Evolutionary conservation across 2,113 vertebrate genomes (phyloP).

Genomic region (Myotis lucifugus): DNA sequence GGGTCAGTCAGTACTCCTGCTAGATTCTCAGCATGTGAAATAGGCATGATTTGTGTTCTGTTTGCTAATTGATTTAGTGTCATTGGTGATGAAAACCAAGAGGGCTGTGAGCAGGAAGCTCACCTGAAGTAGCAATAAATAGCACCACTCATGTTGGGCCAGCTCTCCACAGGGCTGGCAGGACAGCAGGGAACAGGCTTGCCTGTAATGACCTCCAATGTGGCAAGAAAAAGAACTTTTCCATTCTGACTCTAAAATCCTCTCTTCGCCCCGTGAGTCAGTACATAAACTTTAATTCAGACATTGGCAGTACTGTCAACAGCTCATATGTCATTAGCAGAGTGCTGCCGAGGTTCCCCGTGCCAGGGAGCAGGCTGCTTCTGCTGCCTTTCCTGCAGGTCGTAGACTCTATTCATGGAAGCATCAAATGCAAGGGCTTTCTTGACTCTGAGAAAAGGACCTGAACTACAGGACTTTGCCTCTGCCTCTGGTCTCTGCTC

Average conservation of each 20-base stretch:
- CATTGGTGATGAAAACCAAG: background rate
- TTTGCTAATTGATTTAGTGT: constrained; percentile 39
- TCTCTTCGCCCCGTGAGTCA: constrained; percentile 65
- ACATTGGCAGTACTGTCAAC: constrained; percentile 66
- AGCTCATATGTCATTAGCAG: constrained; percentile 64
- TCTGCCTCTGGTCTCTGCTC: background rate
- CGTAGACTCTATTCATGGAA: background rate
- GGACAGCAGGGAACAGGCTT: background rate
- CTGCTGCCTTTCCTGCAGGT: background rate
- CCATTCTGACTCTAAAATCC: constrained; percentile 70
- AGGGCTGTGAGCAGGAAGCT: background rate
- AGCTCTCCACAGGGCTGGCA: background rate
- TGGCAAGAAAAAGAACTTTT: constrained; percentile 73
- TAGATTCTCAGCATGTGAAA: background rate
- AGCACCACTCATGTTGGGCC: background rate
- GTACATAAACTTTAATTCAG: constrained; percentile 77
- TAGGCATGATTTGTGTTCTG: background rate
- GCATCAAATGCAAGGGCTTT: background rate
- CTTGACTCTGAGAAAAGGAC: background rate
- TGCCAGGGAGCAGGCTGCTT: background rate
- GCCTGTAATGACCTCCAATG: constrained; percentile 48
- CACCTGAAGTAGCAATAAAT: constrained; percentile 32
- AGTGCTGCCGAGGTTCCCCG: background rate
- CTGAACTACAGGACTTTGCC: background rate
- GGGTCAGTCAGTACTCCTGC: background rate